Evolutionary conservation across 2,797 vertebrate species (phyloP), one percentile per base, ranked within the genome.

Genomic region (Malacoraja senta): DNA sequence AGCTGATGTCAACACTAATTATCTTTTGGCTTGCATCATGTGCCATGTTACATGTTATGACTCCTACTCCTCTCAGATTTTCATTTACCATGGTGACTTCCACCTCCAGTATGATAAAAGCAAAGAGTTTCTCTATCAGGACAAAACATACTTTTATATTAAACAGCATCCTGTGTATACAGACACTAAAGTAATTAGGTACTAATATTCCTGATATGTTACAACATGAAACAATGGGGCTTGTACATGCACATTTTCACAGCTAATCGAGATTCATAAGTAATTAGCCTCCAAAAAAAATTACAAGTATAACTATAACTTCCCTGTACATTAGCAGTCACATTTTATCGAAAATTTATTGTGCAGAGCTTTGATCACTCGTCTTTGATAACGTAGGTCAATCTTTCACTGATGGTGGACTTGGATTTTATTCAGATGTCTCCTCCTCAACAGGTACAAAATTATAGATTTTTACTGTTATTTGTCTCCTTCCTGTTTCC

Each of bases 1-100:
- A 92, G 90, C 72, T 92, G 71, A 76, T 92, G 90, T 92, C 90
- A 92, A 26, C 76, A 17, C 90, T 92, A 92, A 92, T 92, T 92
- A 92, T 92, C 71, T 72, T 76, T 76, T 92, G 90, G 90, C 90
- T 92, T 92, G 90, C 72, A 92, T 76, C 32, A 92, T n/a, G 90
- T 68, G 84, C 84, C 61, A 35, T 68, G 84, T 88, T 88, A 88
- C 65, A 63, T 76, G 72, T 76, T 53, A 12, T 35, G 35, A 91
- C 32, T 91, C 9, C 35, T 91, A 72, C 88, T 13, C 19, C 88
- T 74, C 65, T 92, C 24, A 76, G 10, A 72, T 15, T 74, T 15
- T 53, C 38, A 29, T 76, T 44, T 38, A 92, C 90, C 71, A 29
- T 58, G n/a, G 63, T 88, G 84, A 88, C 84, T 58, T 92, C 90